These are phyloP conservation scores for Odontamblyopus lacepedii DNA, from an alignment of 2,797 vertebrate genomes.

Conservation along the genomic window DNA sequence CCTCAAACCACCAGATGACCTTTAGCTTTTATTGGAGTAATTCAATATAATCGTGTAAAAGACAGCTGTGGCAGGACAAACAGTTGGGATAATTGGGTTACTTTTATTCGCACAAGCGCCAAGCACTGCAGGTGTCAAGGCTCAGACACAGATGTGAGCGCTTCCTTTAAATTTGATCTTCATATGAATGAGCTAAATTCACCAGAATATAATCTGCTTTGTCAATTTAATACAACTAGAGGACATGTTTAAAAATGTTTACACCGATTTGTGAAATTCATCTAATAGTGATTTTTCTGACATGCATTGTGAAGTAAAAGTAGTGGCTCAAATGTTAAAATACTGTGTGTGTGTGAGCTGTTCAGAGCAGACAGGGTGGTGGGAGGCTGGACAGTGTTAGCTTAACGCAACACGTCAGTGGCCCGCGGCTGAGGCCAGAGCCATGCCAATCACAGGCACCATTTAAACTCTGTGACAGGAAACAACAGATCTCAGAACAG, in stretches of 20 bases:
- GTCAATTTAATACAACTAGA: too few species aligned
- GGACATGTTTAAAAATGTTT: too few species aligned
- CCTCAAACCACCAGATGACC: conserved; percentile 52
- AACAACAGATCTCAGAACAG: not conserved
- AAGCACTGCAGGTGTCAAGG: conserved; percentile 8
- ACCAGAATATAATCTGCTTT: not conserved
- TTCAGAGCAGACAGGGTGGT: not conserved
- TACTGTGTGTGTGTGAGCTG: conserved; percentile 6
- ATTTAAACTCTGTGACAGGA: not conserved
- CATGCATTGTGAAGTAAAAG: not conserved
- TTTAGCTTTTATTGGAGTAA: conserved; percentile 60
- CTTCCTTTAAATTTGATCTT: not conserved
- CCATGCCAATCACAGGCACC: not conserved
- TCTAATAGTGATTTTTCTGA: too few species aligned
- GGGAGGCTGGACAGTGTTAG: conserved; percentile 36
- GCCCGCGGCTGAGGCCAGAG: conserved; percentile 33
- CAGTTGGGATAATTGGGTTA: conserved; percentile 57
- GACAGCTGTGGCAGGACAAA: conserved; percentile 35
- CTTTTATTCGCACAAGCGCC: conserved; percentile 26
- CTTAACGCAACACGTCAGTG: conserved; percentile 46
- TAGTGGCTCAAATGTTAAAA: not conserved
- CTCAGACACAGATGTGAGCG: not conserved
- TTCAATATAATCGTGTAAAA: conserved; percentile 36
- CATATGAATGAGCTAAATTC: not conserved
- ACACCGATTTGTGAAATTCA: too few species aligned